Percentiles rank a stretch among this genome's conserved stretches.
phyloP scores from a whole-genome alignment of 2,113 vertebrate genomes.

The Genyomyrus donnyi region DNA sequence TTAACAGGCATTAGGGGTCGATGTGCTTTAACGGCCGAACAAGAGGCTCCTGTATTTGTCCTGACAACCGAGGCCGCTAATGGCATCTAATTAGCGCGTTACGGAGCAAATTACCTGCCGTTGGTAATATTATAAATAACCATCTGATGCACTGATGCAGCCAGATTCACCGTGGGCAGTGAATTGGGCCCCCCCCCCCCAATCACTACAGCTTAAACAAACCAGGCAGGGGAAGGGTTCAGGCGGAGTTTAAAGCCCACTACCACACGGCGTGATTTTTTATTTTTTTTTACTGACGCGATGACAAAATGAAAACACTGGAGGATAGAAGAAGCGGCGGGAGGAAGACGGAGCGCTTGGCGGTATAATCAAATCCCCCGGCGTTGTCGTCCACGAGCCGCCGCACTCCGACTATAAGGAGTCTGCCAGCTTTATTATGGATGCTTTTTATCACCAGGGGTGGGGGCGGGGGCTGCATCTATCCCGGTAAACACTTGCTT shows the following conservation, averaged over 20 bases:
- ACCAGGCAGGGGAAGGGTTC: background rate
- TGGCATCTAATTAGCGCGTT: background rate
- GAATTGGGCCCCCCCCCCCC: too few relatives aligned
- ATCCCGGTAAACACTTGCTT: background rate
- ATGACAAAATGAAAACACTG: background rate
- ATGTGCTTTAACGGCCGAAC: background rate
- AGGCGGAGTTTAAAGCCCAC: background rate
- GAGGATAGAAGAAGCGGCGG: background rate
- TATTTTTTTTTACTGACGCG: background rate
- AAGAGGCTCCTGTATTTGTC: background rate
- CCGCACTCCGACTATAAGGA: background rate
- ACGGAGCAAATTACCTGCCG: slow-evolving; percentile 3
- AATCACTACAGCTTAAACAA: background rate
- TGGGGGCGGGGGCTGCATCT: background rate
- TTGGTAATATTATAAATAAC: slow-evolving; percentile 5
- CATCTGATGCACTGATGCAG: background rate
- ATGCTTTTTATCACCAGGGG: background rate
- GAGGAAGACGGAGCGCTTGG: background rate
- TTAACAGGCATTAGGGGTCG: background rate
- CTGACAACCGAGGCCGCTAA: background rate
- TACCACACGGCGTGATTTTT: background rate
- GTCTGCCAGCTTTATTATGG: background rate
- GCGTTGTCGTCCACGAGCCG: background rate
- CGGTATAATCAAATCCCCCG: background rate
- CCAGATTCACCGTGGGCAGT: background rate